Evolutionary conservation across 1,140 invertebrate species (phyloP).

Genomic region (Bombyx mandarina): DNA sequence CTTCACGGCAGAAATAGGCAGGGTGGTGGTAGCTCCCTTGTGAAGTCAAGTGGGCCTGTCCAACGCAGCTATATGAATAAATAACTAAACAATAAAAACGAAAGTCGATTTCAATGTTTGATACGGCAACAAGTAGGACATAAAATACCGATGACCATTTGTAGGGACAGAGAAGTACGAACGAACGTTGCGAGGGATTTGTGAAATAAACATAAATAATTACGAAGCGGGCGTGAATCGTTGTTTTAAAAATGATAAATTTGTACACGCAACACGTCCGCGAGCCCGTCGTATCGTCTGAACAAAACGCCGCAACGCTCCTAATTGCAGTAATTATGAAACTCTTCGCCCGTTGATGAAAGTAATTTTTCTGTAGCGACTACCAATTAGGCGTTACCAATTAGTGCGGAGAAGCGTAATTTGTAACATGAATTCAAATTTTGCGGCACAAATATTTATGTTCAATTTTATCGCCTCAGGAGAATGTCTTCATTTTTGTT

Average conservation of each 20-base stretch:
- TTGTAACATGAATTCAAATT: slow-evolving; percentile 43
- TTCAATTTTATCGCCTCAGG: slow-evolving; percentile 2
- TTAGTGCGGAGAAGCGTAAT: slow-evolving; percentile 39
- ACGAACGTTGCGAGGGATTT: too few species aligned
- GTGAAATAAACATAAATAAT: slow-evolving; percentile 7
- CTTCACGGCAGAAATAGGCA: too few species aligned
- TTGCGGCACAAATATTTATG: slow-evolving; percentile 21
- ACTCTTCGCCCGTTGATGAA: slow-evolving; percentile 60
- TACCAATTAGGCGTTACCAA: slow-evolving; percentile 54
- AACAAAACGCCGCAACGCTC: slow-evolving; percentile 42
- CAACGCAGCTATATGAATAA: too few species aligned
- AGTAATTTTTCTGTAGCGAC: slow-evolving; percentile 58
- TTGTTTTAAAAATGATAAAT: slow-evolving; percentile 28
- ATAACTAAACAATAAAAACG: too few species aligned
- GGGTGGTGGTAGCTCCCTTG: too few species aligned
- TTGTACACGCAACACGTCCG: slow-evolving; percentile 45
- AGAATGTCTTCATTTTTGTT: not conserved
- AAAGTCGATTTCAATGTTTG: too few species aligned
- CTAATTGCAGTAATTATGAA: slow-evolving; percentile 61
- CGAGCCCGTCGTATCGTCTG: slow-evolving; percentile 20
- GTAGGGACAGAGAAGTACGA: too few species aligned
- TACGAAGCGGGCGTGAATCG: slow-evolving; percentile 20
- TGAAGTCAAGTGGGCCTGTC: too few species aligned
- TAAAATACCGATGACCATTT: too few species aligned
- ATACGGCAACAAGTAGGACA: too few species aligned